Base-by-base conservation (phyloP, 2,888 invertebrate species). In the Rhamphomyia laevipes region DNA sequence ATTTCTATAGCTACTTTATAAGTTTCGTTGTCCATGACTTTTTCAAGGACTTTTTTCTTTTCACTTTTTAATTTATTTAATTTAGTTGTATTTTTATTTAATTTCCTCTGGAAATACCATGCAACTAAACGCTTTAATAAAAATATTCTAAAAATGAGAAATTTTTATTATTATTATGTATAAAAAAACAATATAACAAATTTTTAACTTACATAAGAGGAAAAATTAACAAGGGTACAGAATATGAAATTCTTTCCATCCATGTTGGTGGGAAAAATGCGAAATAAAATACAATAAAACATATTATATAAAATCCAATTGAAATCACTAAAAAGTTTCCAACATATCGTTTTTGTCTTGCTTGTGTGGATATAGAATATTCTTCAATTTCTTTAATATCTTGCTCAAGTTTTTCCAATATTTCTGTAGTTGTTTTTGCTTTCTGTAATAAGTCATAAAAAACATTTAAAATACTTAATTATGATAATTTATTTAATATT, bases 11-110 rank as follows among this genome's bases (percentile, higher is more conserved):
- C 71, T 41, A 68, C 87, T 74, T 96, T 97, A 66, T 95, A 99
- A 1, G 94, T 96, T 71, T 97, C 96, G 35, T 85, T 96, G 64
- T 97, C 95, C 83, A 91, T 95, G 31, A 99, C 95, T 64, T 91
- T 86, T 63, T 97, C 94, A 49, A 99, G 73, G 55, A 96, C 82
- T 66, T 86, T 83, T 66, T 83, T 86, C 64, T 91, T 94, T 61
- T 90, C 82, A n/a, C 80, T 80, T 58, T 81, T 76, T 68, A 93
- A 77, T 47, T 77, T 77, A 43, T 70, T 72, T 37, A 91, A 70
- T 65, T 84, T 84, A 49, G 77, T 74, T 63, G 86, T 82, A 71
- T 90, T 92, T 63, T 80, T 81, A 52, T 79, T 78, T 46, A 93
- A 75, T 63, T 86, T 84, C 67, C 87, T 79, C 59, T 84, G 82